These are phyloP conservation scores for Archips crataeganus DNA, from an alignment of 2,888 invertebrate species.

Conservation along the genomic window DNA sequence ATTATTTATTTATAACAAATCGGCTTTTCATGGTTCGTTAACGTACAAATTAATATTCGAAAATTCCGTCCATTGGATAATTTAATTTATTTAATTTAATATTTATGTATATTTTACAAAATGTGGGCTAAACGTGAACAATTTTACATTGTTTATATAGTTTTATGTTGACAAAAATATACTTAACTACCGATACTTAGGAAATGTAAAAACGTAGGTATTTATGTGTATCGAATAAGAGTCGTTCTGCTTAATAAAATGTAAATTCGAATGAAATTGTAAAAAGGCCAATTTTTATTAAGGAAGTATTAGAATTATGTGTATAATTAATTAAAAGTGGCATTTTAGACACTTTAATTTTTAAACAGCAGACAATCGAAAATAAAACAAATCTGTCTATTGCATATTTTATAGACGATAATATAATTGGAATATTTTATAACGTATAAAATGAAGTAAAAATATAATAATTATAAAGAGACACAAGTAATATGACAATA, in stretches of 20 bases:
- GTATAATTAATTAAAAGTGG: not conserved
- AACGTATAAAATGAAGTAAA: not conserved
- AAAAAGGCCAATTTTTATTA: slow-evolving; percentile 33
- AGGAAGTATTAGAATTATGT: slow-evolving; percentile 4
- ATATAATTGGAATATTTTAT: not conserved
- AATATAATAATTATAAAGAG: not conserved
- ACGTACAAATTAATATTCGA: slow-evolving; percentile 29
- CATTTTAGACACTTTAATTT: not conserved
- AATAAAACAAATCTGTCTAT: not conserved
- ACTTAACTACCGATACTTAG: no score
- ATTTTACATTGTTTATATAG: not conserved
- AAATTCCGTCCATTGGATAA: slow-evolving; percentile 27
- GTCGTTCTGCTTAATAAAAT: not conserved
- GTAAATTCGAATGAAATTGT: slow-evolving; percentile 5
- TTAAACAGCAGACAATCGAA: not conserved
- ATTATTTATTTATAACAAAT: slow-evolving; percentile 16
- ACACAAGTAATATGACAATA: not conserved
- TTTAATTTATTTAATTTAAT: slow-evolving; percentile 11
- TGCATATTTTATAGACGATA: not conserved
- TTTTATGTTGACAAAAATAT: no score
- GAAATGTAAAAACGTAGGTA: no score
- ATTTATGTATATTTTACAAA: slow-evolving; percentile 2
- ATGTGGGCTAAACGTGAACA: not conserved
- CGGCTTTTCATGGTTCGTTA: slow-evolving; percentile 10
- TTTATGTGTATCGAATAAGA: not conserved